Evolutionary conservation across 2,888 invertebrate species (phyloP).

Genomic region (Physocephala rufipes): DNA sequence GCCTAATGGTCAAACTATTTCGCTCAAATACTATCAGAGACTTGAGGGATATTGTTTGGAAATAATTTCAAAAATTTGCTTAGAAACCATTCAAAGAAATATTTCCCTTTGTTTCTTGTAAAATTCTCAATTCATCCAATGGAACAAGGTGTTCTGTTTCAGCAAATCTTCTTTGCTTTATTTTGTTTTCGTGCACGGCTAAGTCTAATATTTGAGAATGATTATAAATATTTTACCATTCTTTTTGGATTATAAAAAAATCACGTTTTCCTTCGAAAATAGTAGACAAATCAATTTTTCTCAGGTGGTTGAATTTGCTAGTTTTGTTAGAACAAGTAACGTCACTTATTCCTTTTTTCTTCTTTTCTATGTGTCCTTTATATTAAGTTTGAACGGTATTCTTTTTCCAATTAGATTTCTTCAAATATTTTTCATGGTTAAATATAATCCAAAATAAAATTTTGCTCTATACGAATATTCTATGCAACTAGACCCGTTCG

Average conservation of each 20-base stretch:
- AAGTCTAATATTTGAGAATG: background rate
- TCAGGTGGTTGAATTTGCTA: background rate
- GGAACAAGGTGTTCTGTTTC: background rate
- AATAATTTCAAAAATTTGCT: too few relatives aligned
- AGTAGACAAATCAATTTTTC: too few relatives aligned
- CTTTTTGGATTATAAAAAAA: background rate
- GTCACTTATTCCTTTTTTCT: background rate
- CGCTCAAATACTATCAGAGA: too few relatives aligned
- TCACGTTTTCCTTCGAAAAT: too few relatives aligned
- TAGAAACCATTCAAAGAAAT: too few relatives aligned
- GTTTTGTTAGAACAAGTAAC: background rate
- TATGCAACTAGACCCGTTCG: conserved; percentile 22
- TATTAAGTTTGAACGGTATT: background rate
- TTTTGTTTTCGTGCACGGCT: background rate
- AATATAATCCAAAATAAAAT: conserved; percentile 10
- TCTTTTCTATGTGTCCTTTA: background rate
- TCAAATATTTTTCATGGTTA: background rate
- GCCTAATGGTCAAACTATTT: too few relatives aligned
- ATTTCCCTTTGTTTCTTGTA: too few relatives aligned
- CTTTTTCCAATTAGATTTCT: background rate
- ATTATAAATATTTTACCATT: conserved; percentile 5
- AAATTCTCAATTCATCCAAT: too few relatives aligned
- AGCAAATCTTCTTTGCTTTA: too few relatives aligned
- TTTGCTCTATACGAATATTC: conserved; percentile 14
- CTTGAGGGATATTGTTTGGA: too few relatives aligned